These are phyloP conservation scores for Oscheius sp. DNA, from an alignment of 2,888 invertebrate species.

Conservation along the genomic window DNA sequence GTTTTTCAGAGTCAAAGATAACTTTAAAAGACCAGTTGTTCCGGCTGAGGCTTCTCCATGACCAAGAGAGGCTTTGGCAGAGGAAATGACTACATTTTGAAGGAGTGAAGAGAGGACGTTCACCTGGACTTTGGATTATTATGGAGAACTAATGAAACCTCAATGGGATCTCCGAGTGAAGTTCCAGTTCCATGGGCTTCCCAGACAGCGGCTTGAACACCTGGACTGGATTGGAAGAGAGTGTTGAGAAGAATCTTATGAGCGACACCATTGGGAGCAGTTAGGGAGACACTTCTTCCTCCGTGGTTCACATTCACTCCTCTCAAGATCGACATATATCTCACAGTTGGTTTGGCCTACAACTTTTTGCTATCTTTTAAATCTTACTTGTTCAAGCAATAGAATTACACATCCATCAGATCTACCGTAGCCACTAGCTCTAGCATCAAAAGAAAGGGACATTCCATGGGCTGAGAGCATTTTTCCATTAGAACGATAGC, in stretches of 20 bases:
- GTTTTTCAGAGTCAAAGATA: slow-evolving; percentile 50
- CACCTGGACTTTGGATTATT: slow-evolving; percentile 28
- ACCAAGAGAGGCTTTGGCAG: slow-evolving; percentile 63
- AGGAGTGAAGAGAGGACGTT: slow-evolving; percentile 56
- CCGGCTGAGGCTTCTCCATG: slow-evolving; percentile 68
- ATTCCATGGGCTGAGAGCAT: slow-evolving; percentile 69
- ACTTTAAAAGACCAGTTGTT: slow-evolving; percentile 62
- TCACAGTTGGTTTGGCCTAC: slow-evolving; percentile 24
- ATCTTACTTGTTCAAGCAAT: slow-evolving; percentile 60
- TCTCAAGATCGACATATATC: slow-evolving; percentile 46
- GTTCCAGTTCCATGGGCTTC: slow-evolving; percentile 71
- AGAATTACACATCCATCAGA: slow-evolving; percentile 70
- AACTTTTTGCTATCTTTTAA: not conserved
- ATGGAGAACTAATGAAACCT: slow-evolving; percentile 32
- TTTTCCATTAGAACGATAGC: slow-evolving; percentile 62
- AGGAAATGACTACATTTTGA: slow-evolving; percentile 39
- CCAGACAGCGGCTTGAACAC: slow-evolving; percentile 46
- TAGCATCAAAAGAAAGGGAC: slow-evolving; percentile 69
- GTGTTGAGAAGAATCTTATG: slow-evolving; percentile 55
- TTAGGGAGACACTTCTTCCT: slow-evolving; percentile 68
- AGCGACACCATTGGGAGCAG: slow-evolving; percentile 67
- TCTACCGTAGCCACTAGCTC: slow-evolving; percentile 71
- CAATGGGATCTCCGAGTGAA: slow-evolving; percentile 70
- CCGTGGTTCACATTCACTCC: slow-evolving; percentile 68
- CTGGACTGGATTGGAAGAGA: slow-evolving; percentile 30